These are phyloP conservation scores for Opisthocomus hoazin DNA, from an alignment of 2,113 vertebrate genomes.

Conservation along the genomic window DNA sequence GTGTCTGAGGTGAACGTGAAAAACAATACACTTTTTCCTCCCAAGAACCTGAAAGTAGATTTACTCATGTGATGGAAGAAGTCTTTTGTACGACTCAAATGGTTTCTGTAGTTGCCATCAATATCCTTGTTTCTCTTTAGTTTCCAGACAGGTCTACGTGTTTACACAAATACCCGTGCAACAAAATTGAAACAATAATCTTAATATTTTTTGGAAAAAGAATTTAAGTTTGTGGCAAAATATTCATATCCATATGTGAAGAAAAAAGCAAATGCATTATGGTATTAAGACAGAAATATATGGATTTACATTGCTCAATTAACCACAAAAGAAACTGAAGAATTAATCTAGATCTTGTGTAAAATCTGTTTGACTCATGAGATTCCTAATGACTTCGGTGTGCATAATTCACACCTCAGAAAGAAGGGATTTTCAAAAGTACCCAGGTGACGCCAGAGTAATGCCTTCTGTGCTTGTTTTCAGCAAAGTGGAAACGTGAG, in stretches of 20 bases:
- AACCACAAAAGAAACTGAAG: not conserved
- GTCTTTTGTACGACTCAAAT: fast-evolving
- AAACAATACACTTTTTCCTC: not conserved
- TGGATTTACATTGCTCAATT: not conserved
- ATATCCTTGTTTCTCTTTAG: not conserved
- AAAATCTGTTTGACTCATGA: not conserved
- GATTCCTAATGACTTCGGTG: not conserved
- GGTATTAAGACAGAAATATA: not conserved
- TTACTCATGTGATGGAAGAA: not conserved
- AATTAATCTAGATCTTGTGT: not conserved
- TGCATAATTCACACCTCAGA: not conserved
- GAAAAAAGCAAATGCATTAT: not conserved
- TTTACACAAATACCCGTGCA: not conserved
- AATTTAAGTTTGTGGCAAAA: not conserved
- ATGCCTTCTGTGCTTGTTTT: not conserved
- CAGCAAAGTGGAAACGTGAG: not conserved
- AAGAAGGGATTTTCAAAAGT: not conserved
- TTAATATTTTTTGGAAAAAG: not conserved
- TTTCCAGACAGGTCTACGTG: not conserved
- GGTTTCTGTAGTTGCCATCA: not conserved
- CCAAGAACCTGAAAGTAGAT: fast-evolving
- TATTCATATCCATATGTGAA: not conserved
- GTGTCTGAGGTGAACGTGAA: not conserved
- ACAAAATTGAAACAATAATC: not conserved
- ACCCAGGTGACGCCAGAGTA: not conserved